Base-by-base conservation (phyloP, 2,797 vertebrate genomes). In the Melanogrammus aeglefinus region DNA sequence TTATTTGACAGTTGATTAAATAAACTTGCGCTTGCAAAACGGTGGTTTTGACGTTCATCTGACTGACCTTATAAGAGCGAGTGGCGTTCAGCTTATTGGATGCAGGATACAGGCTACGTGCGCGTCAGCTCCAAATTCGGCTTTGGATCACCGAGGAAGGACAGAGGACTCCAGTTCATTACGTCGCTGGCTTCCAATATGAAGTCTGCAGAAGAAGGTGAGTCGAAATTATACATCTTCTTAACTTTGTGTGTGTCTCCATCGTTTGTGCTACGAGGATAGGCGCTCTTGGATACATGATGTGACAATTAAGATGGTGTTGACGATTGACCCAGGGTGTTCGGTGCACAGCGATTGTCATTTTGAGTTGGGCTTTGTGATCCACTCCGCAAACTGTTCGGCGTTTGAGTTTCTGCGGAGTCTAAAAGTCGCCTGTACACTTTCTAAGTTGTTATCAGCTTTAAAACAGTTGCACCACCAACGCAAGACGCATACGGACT, bases 191-290 rank as follows among this genome's bases (percentile, higher is more conserved):
- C 81, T 93, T 88, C 86, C 94, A 94, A 94, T 72, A 98, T 98
- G 97, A 97, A 96, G 93, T 96, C 96, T 79, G 97, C 96, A 78
- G 96, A 98, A 86, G 97, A 98, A 97, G 97, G 97, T 97, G 96
- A 91, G 69, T 12, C 31, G 76, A 57, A 4, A 21, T 57, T 0
- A 21, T 21, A 4, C 18, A 57, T 21, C 3, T 6, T 18, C 47
- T 4, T 7, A 57, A 18, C 18, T 57, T 57, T 57, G 47, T 18
- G 1, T 57, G 47, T 5, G 14, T 44, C 3, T 39, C 41, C 41
- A 16, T 44, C 41, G 3, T 13, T 44, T 44, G 8, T 10, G 38
- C 41, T 44, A 44, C 41, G 41, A 14, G 41, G 41, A 16, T 21
- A 21, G 12, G 18, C 47, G 47, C 47, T 57, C 16, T 6, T 21